Conservation (phyloP, 1,140 invertebrate genomes). For the Brachystomella parvula region DNA sequence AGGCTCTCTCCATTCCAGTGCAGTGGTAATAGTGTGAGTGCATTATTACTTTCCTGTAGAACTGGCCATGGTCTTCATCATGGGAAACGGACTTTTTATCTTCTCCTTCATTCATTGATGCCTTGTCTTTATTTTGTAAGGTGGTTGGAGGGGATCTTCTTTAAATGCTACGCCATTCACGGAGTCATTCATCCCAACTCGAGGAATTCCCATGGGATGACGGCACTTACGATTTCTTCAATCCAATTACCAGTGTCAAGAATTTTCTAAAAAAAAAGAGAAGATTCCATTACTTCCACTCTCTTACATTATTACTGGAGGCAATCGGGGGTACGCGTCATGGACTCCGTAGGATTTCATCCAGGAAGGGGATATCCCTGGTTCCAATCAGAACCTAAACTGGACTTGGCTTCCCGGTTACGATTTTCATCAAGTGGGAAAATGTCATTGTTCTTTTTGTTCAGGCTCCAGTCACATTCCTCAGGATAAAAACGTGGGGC, state of each 20-base stretch:
- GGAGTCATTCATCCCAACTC: slow-evolving; percentile 6
- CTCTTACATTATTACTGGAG: not conserved
- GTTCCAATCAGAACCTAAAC: not conserved
- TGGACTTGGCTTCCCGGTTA: no score
- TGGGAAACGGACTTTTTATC: not conserved
- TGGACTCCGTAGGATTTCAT: not conserved
- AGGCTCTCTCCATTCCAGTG: not conserved
- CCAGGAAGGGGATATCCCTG: not conserved
- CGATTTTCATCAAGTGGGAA: not conserved
- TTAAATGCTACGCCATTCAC: not conserved
- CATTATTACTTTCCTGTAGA: no score
- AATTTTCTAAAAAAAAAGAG: slow-evolving; percentile 14
- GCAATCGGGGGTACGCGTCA: not conserved
- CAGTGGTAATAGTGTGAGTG: not conserved
- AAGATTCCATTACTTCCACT: not conserved
- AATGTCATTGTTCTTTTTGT: no score
- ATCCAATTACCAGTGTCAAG: slow-evolving; percentile 29
- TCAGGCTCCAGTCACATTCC: no score
- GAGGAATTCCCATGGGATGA: not conserved
- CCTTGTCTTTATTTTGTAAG: slow-evolving; percentile 17
- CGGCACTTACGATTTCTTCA: slow-evolving; percentile 4
- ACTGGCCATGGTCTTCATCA: not conserved
- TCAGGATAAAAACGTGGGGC: no score
- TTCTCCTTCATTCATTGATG: not conserved
- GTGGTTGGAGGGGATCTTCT: not conserved